Evolutionary conservation across 1,140 invertebrate genomes (phyloP).

Genomic region (Drosophila rhopaloa): DNA sequence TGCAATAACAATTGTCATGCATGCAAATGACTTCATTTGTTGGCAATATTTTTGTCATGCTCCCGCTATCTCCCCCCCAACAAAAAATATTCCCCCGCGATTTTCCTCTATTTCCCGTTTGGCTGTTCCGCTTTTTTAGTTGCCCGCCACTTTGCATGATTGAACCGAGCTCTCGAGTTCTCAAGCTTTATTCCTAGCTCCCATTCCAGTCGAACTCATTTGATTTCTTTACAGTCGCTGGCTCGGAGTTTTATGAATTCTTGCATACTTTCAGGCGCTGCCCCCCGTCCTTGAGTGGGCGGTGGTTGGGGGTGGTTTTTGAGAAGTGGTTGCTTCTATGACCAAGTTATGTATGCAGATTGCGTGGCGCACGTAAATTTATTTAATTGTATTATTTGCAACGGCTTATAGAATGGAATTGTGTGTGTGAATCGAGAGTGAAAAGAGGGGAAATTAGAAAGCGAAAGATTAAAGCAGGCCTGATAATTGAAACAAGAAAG

Average conservation of each 20-base stretch:
- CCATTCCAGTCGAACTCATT: constrained; percentile 26
- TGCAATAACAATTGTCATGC: constrained; percentile 83
- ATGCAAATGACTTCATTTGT: constrained; percentile 84
- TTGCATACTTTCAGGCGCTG: constrained; percentile 65
- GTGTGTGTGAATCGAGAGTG: constrained; percentile 12
- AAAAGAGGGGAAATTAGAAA: constrained; percentile 10
- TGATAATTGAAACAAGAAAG: neutral
- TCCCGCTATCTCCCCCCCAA: neutral
- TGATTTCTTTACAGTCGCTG: constrained; percentile 49
- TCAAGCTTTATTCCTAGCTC: constrained; percentile 3
- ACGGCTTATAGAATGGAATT: constrained; percentile 22
- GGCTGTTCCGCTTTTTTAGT: constrained; percentile 9
- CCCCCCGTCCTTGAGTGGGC: constrained; percentile 5
- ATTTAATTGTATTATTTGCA: constrained; percentile 69
- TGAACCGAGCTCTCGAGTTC: constrained; percentile 64
- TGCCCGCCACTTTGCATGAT: constrained; percentile 71
- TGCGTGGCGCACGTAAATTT: constrained; percentile 77
- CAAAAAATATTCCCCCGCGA: neutral
- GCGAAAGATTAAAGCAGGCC: constrained; percentile 1
- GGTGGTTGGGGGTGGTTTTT: neutral
- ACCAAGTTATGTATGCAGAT: constrained; percentile 73
- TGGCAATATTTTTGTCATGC: constrained; percentile 47
- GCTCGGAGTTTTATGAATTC: constrained; percentile 44
- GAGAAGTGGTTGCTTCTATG: neutral
- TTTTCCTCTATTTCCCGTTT: neutral